Evolutionary conservation across 2,113 vertebrate species (phyloP).

Genomic region (Antennarius striatus): DNA sequence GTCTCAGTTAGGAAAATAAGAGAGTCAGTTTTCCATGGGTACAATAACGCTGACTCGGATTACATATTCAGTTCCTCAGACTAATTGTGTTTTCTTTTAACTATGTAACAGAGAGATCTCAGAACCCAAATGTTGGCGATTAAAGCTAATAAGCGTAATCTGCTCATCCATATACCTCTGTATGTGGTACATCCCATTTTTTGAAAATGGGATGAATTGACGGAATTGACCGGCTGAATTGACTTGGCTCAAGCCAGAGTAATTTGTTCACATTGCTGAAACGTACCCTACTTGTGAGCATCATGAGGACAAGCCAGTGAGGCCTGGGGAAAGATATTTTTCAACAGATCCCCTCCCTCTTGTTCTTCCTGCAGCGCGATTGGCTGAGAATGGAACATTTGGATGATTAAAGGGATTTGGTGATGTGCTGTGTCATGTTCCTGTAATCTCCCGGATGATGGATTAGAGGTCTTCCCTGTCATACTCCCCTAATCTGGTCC

Average conservation of each 20-base stretch:
- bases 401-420: conserved; percentile 76
- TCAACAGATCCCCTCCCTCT: conserved; percentile 46
- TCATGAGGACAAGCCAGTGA: conserved; percentile 49
- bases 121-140: conserved; percentile 50
- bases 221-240: conserved; percentile 46
- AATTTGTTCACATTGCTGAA: conserved; percentile 46
- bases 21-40: conserved; percentile 51
- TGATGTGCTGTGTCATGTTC: conserved; percentile 71
- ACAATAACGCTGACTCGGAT: conserved; percentile 55
- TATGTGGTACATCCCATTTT: conserved; percentile 49
- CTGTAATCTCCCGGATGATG: conserved; percentile 74
- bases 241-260: conserved; percentile 54
- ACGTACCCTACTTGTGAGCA: conserved; percentile 60
- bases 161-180: conserved; percentile 37
- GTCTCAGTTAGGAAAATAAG: not conserved
- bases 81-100: conserved; percentile 59
- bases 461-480: conserved; percentile 69
- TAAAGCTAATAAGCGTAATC: conserved; percentile 47
- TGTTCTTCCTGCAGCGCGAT: conserved; percentile 51
- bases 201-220: conserved; percentile 40
- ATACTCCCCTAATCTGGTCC: conserved; percentile 64
- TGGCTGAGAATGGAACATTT: conserved; percentile 66
- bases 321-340: conserved; percentile 41
- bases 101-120: conserved; percentile 40
- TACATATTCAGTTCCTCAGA: conserved; percentile 51